A percentile compares a stretch with the other conserved stretches of the same genome.
Conservation (phyloP, 2,113 vertebrate genomes). For the Vidua chalybeata region DNA sequence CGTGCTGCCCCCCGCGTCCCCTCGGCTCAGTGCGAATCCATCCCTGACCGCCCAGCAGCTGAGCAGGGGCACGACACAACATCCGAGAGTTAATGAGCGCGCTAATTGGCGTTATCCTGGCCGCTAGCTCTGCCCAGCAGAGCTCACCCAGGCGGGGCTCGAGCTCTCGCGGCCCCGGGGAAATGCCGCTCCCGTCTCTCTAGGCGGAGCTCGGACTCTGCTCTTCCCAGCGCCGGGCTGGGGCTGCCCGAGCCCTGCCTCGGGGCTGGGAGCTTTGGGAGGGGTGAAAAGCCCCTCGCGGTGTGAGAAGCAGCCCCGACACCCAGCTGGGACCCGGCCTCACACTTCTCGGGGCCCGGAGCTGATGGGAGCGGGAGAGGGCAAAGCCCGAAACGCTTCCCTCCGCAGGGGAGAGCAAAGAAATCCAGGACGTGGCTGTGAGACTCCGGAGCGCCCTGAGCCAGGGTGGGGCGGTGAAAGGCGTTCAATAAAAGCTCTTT, state of each 20-base stretch:
- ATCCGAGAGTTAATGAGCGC: neutral
- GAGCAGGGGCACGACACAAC: neutral
- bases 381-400: neutral
- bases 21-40: neutral
- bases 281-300: neutral
- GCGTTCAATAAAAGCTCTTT: neutral
- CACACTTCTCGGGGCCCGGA: fast-evolving
- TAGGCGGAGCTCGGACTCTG: slow-evolving; percentile 22
- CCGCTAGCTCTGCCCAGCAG: neutral
- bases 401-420: neutral
- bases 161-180: neutral
- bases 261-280: neutral
- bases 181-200: neutral
- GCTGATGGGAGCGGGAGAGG: fast-evolving
- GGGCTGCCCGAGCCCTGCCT: neutral
- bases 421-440: neutral
- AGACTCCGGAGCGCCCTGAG: fast-evolving
- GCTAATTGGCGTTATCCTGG: neutral
- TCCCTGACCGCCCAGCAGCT: fast-evolving
- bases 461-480: neutral
- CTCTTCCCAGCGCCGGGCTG: neutral
- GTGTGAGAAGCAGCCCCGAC: neutral
- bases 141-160: neutral
- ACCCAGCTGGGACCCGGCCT: neutral
- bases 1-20: neutral